phyloP scores from a whole-genome alignment of 2,113 vertebrate species.

The Promerops cafer region DNA sequence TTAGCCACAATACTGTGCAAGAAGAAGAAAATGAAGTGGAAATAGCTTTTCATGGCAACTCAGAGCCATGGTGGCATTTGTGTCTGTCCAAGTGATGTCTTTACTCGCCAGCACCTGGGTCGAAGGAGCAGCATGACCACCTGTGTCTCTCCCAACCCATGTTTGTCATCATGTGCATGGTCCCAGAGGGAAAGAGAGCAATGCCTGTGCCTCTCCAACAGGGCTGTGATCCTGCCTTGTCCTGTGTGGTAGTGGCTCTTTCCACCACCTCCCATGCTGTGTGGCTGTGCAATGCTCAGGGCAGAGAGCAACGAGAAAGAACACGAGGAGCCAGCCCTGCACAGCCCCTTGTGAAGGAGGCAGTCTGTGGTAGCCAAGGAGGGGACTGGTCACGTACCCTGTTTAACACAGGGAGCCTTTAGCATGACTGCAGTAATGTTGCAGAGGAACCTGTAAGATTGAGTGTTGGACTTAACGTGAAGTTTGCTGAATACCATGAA shows the following conservation, averaged over 20 bases:
- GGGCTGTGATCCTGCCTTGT: not conserved
- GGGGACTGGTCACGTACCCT: not conserved
- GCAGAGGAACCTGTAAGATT: not conserved
- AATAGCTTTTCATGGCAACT: not conserved
- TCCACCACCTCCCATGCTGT: accelerated
- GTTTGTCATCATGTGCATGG: not conserved
- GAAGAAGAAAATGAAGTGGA: not conserved
- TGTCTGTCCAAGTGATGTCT: not conserved
- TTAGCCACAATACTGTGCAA: not conserved
- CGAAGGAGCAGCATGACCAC: accelerated
- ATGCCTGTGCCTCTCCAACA: accelerated
- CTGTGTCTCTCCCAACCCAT: not conserved
- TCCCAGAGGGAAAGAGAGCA: not conserved
- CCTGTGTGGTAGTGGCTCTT: not conserved
- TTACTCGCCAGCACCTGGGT: not conserved
- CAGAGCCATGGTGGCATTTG: accelerated
- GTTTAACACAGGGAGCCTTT: not conserved
- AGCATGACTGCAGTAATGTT: not conserved
- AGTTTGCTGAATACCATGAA: not conserved
- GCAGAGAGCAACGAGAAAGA: accelerated
- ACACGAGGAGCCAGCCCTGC: not conserved
- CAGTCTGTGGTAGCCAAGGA: not conserved
- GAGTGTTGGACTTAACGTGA: not conserved
- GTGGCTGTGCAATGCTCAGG: accelerated
- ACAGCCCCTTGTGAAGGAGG: not conserved